A percentile compares a stretch with the other conserved stretches of the same genome.
Evolutionary conservation across 2,888 invertebrate genomes (phyloP).

Genomic region (Thereva unica): DNA sequence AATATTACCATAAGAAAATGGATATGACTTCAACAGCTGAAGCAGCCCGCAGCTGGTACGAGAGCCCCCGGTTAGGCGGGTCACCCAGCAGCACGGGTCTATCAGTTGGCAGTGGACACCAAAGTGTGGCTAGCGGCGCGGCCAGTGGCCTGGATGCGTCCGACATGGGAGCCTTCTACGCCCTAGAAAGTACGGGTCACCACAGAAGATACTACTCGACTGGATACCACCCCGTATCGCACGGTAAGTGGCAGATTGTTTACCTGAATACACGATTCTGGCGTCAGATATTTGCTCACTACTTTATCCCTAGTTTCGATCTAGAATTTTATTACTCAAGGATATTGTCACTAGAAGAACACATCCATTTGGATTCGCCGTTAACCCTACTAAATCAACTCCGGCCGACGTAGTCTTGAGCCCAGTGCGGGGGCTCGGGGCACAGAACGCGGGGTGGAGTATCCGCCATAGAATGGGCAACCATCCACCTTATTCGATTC

Average conservation of each 20-base stretch:
- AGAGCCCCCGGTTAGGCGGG: constrained; percentile 58
- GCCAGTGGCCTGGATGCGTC: constrained; percentile 53
- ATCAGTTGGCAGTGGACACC: constrained; percentile 53
- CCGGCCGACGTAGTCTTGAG: too few species aligned
- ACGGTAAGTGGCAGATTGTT: constrained; percentile 50
- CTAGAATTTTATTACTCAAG: too few species aligned
- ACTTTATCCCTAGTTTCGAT: too few species aligned
- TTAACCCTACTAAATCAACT: too few species aligned
- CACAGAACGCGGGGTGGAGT: constrained; percentile 1
- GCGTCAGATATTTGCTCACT: too few species aligned
- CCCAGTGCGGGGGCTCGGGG: background rate
- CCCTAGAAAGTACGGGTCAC: constrained; percentile 57
- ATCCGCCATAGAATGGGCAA: constrained; percentile 23
- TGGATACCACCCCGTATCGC: constrained; percentile 53
- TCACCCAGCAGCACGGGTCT: constrained; percentile 57
- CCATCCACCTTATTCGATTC: constrained; percentile 33
- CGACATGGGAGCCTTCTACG: constrained; percentile 59
- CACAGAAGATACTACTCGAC: constrained; percentile 58
- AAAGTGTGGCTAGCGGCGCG: constrained; percentile 51
- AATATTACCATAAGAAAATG: constrained; percentile 45
- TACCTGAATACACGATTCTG: background rate
- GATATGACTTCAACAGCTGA: constrained; percentile 61
- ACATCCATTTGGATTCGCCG: too few species aligned
- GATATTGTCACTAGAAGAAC: too few species aligned
- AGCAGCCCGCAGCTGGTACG: constrained; percentile 60